phyloP scores from a whole-genome alignment of 2,888 invertebrate species.

The Myathropa florea region DNA sequence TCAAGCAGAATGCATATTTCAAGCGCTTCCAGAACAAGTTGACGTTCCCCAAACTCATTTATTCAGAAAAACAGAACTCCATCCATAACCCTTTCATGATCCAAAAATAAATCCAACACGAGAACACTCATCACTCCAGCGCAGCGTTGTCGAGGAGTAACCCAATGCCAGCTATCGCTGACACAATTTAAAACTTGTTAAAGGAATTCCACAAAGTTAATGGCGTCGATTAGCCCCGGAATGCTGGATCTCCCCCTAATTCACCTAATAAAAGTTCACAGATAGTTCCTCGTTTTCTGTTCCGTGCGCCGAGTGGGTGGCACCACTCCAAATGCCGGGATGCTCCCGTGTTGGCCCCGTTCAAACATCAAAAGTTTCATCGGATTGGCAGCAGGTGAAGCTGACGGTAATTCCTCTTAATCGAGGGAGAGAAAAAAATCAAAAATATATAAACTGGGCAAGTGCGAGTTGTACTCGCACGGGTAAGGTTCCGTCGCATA shows the following conservation, averaged over 20 bases:
- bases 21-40: too few relatives aligned
- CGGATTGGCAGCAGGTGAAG: conserved; percentile 60
- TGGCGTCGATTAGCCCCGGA: conserved; percentile 61
- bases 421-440: not conserved
- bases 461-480: too few relatives aligned
- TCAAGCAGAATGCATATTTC: too few relatives aligned
- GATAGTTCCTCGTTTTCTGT: conserved; percentile 36
- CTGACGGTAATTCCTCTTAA: conserved; percentile 2
- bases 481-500: too few relatives aligned
- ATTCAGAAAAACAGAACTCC: too few relatives aligned
- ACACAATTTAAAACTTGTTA: conserved; percentile 59
- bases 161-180: conserved; percentile 8
- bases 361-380: conserved; percentile 45
- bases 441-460: too few relatives aligned
- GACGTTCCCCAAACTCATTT: too few relatives aligned
- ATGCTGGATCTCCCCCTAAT: conserved; percentile 34
- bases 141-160: not conserved
- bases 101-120: too few relatives aligned
- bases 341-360: conserved; percentile 3
- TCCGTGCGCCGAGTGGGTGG: not conserved
- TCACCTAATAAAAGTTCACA: conserved; percentile 43
- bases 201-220: conserved; percentile 43
- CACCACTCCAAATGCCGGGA: conserved; percentile 12
- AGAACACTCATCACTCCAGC: not conserved
- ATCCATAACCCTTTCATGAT: too few relatives aligned